Evolutionary conservation across 1,140 invertebrate genomes (phyloP).

Genomic region (Mactra quadrangularis): DNA sequence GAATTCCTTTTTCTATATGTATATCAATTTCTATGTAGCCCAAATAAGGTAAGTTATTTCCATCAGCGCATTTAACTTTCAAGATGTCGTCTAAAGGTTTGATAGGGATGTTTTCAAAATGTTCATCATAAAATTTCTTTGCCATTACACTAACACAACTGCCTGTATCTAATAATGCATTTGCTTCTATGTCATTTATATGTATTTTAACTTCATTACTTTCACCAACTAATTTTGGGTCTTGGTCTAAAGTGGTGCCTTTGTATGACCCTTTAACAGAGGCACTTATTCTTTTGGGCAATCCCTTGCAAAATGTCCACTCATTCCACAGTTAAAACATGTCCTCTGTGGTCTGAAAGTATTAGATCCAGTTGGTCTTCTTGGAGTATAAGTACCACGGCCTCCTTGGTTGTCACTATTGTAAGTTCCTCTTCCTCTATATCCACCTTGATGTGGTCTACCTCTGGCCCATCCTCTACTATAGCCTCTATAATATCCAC

Average conservation of each 20-base stretch:
- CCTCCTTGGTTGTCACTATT: neutral
- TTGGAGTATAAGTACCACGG: neutral
- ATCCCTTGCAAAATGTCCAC: neutral
- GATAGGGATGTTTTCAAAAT: slow-evolving; percentile 23
- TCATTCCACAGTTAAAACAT: neutral
- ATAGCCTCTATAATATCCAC: too few relatives aligned
- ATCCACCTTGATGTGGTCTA: neutral
- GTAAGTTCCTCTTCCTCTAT: too few relatives aligned
- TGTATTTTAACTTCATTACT: slow-evolving; percentile 8
- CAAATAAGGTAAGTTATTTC: slow-evolving; percentile 41
- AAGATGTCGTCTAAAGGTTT: slow-evolving; percentile 28
- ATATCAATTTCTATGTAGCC: slow-evolving; percentile 50
- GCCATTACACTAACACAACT: slow-evolving; percentile 51
- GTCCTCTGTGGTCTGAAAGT: slow-evolving; percentile 5
- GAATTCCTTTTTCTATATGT: neutral
- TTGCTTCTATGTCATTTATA: slow-evolving; percentile 14
- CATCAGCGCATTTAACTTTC: slow-evolving; percentile 44
- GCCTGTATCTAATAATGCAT: slow-evolving; percentile 57
- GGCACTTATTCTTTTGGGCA: slow-evolving; percentile 13
- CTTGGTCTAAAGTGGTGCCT: neutral
- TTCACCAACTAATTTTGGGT: slow-evolving; percentile 4
- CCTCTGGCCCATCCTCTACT: too few relatives aligned
- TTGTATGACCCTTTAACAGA: neutral
- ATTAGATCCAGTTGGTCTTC: neutral
- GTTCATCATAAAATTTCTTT: slow-evolving; percentile 35